These are phyloP conservation scores for Strix uralensis DNA, from an alignment of 2,113 vertebrate genomes.

Conservation along the genomic window DNA sequence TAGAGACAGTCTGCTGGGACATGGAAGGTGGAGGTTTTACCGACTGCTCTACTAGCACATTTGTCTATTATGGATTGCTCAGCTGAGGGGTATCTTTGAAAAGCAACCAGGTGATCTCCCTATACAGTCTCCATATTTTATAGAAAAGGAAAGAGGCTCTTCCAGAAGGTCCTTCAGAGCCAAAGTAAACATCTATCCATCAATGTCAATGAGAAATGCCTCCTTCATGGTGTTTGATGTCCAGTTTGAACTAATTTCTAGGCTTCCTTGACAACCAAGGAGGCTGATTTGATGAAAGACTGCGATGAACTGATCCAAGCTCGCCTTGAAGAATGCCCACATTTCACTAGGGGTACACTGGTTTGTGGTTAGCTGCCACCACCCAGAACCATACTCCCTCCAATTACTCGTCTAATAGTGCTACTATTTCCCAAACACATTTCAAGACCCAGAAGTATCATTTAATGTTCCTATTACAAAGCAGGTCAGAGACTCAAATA, in stretches of 20 bases:
- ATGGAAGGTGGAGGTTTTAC: background rate
- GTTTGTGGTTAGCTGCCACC: background rate
- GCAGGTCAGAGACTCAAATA: background rate
- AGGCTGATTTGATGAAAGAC: background rate
- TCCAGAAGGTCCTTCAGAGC: background rate
- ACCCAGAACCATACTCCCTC: background rate
- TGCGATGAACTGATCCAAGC: background rate
- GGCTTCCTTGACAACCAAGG: background rate
- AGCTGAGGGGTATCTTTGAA: background rate
- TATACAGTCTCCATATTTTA: background rate
- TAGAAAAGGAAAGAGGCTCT: background rate
- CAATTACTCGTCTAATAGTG: background rate
- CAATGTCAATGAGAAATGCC: background rate
- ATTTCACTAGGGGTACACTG: background rate
- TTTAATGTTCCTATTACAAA: background rate
- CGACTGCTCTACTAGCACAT: background rate
- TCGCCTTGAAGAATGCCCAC: background rate
- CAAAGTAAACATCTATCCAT: background rate
- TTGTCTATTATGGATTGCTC: background rate
- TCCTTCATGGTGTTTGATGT: background rate
- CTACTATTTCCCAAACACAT: background rate
- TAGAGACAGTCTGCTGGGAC: background rate
- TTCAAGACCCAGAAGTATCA: background rate
- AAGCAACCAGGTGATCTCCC: background rate
- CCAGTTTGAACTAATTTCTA: background rate